phyloP scores from a whole-genome alignment of 2,888 invertebrate genomes.

The Synergus umbraculus region DNA sequence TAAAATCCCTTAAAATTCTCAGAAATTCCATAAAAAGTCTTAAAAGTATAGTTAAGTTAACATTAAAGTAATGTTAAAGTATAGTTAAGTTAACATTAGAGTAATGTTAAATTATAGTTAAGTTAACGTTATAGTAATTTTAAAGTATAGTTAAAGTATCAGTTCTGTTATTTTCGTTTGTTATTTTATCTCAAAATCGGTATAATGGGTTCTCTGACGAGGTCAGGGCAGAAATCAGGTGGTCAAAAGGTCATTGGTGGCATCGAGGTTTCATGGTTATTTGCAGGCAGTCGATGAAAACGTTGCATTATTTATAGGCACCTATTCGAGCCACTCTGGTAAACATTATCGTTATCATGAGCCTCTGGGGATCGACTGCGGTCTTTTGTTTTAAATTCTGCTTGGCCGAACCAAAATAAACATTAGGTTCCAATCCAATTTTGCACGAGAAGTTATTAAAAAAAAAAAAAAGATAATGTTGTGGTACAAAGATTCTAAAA shows the following conservation, averaged over 20 bases:
- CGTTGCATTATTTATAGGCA: slow-evolving; percentile 68
- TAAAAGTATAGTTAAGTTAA: no score
- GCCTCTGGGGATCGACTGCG: slow-evolving; percentile 12
- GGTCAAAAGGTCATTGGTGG: slow-evolving; percentile 66
- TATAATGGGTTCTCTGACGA: not conserved
- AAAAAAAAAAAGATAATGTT: not conserved
- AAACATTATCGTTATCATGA: slow-evolving; percentile 25
- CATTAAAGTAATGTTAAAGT: no score
- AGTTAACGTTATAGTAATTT: no score
- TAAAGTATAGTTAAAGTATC: no score
- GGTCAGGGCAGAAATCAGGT: slow-evolving; percentile 51
- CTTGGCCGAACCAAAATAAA: slow-evolving; percentile 16
- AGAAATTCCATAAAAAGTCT: no score
- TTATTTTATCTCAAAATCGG: not conserved
- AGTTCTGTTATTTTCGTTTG: not conserved
- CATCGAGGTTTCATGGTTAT: slow-evolving; percentile 68
- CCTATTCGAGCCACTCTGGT: not conserved
- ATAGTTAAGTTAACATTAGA: no score
- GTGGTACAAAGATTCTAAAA: not conserved
- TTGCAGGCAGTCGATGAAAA: slow-evolving; percentile 62
- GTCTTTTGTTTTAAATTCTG: slow-evolving; percentile 18
- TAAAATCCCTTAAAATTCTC: no score
- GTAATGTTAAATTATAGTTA: no score
- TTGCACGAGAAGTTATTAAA: not conserved
- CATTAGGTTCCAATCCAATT: not conserved